Base-by-base conservation (phyloP, 1,140 invertebrate species). In the Polypedilum pembai region DNA sequence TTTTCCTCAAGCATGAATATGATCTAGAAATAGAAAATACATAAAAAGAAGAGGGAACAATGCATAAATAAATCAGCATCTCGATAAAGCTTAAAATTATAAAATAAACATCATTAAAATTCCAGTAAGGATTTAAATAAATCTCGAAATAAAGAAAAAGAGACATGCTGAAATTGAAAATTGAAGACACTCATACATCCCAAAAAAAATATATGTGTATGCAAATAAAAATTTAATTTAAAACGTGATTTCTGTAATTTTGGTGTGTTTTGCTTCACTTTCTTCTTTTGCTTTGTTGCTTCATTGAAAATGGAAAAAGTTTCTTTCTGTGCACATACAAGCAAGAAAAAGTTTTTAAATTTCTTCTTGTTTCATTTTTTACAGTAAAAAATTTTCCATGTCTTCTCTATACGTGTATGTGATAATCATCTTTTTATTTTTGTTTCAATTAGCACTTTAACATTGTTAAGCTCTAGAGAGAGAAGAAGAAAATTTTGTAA, bases 41-140 rank as follows among this genome's bases (percentile, higher is more conserved):
- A 56, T 15, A 56, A 12, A 12, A 56, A 56, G 3, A 56, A n/a
- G 45, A 56, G 45, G n/a, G 45, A 56, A 56, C 45, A 56, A 69
- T 18, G 65, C 65, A 69, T 69, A 69, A 69, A 69, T 69, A 69
- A 69, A 69, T 69, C 65, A 20, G 65, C 17, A 69, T 69, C 65
- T 21, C 65, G 65, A 69, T 69, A 21, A 69, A 69, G 65, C 65
- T 69, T 69, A 20, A 69, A 69, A 69, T 69, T 18, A 18, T 21
- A 69, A 69, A 69, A 69, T 21, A 69, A 69, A 69, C 65, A 69
- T 69, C 65, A 69, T 69, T 69, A 69, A 69, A 69, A 69, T 69
- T 69, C 65, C 17, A 69, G 17, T 8, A 69, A 69, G 65, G 65
- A 69, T 69, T 69, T 69, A 18, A 69, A 69, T 69, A 69, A 69